phyloP scores from a whole-genome alignment of 2,888 invertebrate species.

The Villa cingulata region DNA sequence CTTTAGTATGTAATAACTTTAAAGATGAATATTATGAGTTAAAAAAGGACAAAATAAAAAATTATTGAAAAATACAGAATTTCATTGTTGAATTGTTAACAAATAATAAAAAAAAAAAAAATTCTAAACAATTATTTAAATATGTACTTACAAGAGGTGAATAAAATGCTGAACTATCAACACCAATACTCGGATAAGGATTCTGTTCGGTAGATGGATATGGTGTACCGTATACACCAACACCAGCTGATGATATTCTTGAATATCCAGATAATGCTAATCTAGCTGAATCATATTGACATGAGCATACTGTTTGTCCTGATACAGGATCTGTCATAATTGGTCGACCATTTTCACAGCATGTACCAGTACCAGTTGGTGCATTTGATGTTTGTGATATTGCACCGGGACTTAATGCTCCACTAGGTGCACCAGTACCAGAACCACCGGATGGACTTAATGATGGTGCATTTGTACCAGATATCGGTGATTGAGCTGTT shows the following conservation, averaged over 20 bases:
- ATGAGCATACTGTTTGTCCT: slow-evolving; percentile 86
- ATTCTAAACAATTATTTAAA: too few relatives aligned
- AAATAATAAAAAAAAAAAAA: too few relatives aligned
- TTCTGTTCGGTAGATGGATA: slow-evolving; percentile 86
- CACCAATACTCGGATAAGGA: slow-evolving; percentile 83
- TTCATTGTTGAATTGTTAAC: too few relatives aligned
- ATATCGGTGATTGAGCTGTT: slow-evolving; percentile 63
- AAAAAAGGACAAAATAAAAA: too few relatives aligned
- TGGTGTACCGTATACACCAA: slow-evolving; percentile 71
- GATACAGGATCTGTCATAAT: slow-evolving; percentile 87
- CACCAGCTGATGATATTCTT: slow-evolving; percentile 61
- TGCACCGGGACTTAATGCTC: slow-evolving; percentile 33
- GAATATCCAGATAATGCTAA: slow-evolving; percentile 73
- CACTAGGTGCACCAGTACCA: slow-evolving; percentile 26
- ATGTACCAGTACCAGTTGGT: slow-evolving; percentile 39
- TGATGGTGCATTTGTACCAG: slow-evolving; percentile 59
- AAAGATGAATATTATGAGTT: too few relatives aligned
- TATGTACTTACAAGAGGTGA: slow-evolving; percentile 75
- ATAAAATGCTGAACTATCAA: slow-evolving; percentile 90
- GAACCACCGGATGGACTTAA: slow-evolving; percentile 51
- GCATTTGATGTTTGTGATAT: slow-evolving; percentile 35
- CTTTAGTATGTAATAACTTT: too few relatives aligned
- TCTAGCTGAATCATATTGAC: slow-evolving; percentile 82
- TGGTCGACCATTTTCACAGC: slow-evolving; percentile 84
- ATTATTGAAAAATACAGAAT: too few relatives aligned